These are phyloP conservation scores for Okapia johnstoni DNA, from an alignment of 2,113 vertebrate genomes.

Conservation along the genomic window DNA sequence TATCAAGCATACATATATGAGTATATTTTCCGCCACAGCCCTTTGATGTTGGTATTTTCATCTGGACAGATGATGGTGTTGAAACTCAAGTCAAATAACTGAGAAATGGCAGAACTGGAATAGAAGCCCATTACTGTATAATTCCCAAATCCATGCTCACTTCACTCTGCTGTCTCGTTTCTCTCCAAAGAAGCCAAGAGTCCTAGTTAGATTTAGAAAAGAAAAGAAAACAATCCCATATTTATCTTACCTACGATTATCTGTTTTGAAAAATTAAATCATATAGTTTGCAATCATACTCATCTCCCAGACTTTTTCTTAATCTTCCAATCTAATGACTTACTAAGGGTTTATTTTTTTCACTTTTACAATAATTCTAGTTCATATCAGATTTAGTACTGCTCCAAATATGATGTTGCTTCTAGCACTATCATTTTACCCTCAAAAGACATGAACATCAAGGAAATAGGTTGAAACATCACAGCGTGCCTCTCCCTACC, in stretches of 20 bases:
- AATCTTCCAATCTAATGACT: neutral
- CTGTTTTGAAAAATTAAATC: neutral
- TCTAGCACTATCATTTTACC: neutral
- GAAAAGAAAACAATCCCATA: neutral
- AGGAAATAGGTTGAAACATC: neutral
- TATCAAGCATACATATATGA: neutral
- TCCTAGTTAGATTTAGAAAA: neutral
- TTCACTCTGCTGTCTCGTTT: neutral
- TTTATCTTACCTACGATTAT: neutral
- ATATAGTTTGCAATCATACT: neutral
- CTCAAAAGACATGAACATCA: neutral
- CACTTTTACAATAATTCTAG: neutral
- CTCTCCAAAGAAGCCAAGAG: neutral
- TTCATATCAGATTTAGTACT: neutral
- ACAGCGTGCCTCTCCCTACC: neutral
- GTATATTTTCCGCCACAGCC: neutral
- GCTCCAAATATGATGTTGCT: neutral
- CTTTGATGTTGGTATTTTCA: neutral
- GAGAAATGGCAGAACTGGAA: neutral
- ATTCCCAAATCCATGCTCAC: neutral
- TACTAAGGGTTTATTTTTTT: neutral
- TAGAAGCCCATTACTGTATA: neutral
- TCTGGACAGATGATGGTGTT: neutral
- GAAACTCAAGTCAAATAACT: neutral
- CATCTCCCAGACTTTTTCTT: neutral